Evolutionary conservation across 2,797 vertebrate genomes (phyloP).

Genomic region (Melanotaenia boesemani): DNA sequence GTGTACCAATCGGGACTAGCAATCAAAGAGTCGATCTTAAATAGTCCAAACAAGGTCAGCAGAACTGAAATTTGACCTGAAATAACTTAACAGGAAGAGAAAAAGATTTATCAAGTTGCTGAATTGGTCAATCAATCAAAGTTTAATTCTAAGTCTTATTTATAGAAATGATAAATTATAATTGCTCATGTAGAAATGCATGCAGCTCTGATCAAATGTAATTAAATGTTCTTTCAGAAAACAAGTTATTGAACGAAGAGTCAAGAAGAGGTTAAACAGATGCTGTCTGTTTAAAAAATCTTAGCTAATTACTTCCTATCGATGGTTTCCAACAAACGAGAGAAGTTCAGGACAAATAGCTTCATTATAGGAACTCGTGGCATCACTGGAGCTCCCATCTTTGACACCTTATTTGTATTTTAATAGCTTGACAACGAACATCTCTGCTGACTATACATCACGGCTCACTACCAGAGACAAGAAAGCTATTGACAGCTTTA

Average conservation of each 20-base stretch:
- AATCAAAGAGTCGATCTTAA: too few relatives aligned
- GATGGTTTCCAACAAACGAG: conserved; percentile 39
- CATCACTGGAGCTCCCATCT: conserved; percentile 46
- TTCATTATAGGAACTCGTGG: conserved; percentile 24
- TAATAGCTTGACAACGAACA: conserved; percentile 40
- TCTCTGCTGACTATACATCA: conserved; percentile 31
- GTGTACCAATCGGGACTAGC: too few relatives aligned
- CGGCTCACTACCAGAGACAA: conserved; percentile 20
- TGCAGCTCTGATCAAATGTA: too few relatives aligned
- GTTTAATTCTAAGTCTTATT: neutral
- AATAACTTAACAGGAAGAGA: too few relatives aligned
- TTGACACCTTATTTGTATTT: conserved; percentile 35
- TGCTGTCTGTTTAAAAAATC: conserved; percentile 34
- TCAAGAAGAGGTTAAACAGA: neutral
- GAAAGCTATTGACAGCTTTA: conserved; percentile 61
- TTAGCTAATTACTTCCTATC: conserved; percentile 34
- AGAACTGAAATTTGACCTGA: too few relatives aligned
- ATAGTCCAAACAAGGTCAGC: too few relatives aligned
- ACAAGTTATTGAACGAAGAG: neutral
- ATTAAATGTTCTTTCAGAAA: neutral
- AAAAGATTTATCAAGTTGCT: too few relatives aligned
- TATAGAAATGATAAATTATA: neutral
- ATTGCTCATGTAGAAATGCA: neutral
- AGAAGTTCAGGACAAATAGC: conserved; percentile 44
- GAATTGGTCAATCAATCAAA: neutral